Evolutionary conservation across 2,797 vertebrate species (phyloP).

Genomic region (Aldrovandia affinis): DNA sequence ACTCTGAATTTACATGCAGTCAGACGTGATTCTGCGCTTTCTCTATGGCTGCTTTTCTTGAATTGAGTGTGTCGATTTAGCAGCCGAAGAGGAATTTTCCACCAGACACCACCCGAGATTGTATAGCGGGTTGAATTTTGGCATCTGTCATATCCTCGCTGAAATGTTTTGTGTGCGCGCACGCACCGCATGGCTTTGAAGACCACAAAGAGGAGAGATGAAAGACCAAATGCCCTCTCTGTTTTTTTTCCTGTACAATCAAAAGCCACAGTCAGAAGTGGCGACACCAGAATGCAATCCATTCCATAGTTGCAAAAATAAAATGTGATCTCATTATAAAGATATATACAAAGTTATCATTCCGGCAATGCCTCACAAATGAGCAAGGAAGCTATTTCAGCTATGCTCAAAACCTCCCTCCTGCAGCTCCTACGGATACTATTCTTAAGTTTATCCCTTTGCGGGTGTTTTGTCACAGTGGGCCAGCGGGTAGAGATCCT

Average conservation of each 20-base stretch:
- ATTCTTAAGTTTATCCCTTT: neutral
- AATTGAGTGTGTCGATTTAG: neutral
- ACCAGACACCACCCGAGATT: neutral
- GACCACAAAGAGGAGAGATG: neutral
- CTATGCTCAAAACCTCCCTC: neutral
- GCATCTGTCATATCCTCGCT: neutral
- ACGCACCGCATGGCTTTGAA: neutral
- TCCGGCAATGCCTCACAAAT: neutral
- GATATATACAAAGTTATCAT: too few species aligned
- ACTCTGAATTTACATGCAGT: neutral
- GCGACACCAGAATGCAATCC: neutral
- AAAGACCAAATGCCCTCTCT: neutral
- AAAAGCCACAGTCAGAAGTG: neutral
- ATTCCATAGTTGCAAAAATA: neutral
- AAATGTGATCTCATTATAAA: too few species aligned
- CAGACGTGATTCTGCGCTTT: neutral
- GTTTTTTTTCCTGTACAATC: too few species aligned
- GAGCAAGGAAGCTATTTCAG: neutral
- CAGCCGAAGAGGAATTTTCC: neutral
- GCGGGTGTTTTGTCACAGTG: neutral
- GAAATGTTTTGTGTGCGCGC: neutral
- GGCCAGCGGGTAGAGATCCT: neutral
- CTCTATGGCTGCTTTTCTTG: neutral
- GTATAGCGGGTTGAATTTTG: neutral
- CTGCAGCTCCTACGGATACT: neutral